Evolutionary conservation across 2,113 vertebrate species (phyloP).

Genomic region (Podocnemis expansa): DNA sequence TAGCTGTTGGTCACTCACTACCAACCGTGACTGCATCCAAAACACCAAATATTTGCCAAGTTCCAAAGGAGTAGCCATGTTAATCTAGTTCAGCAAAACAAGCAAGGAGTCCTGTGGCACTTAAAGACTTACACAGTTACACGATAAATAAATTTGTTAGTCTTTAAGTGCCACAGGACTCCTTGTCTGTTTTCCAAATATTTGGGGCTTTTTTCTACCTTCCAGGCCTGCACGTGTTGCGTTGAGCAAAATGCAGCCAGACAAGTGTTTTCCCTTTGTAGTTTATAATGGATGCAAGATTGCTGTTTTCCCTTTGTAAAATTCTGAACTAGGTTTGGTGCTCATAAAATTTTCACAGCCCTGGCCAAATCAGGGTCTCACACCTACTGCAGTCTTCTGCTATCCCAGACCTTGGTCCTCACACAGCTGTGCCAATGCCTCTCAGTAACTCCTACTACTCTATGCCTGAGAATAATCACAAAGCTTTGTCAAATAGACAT

Average conservation of each 20-base stretch:
- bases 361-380: not conserved
- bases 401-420: not conserved
- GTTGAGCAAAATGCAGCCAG: not conserved
- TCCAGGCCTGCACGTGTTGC: not conserved
- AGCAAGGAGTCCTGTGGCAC: no score
- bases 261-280: not conserved
- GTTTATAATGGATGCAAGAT: not conserved
- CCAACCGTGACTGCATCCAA: not conserved
- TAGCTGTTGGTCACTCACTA: not conserved
- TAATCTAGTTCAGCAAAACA: no score
- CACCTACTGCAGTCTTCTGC: no score
- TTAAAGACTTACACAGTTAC: no score
- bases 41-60: not conserved
- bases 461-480: not conserved
- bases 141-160: no score
- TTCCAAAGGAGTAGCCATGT: no score
- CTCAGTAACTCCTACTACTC: not conserved
- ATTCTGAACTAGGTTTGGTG: not conserved
- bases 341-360: not conserved
- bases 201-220: not conserved
- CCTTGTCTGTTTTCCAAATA: no score
- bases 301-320: not conserved
- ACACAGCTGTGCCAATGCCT: not conserved
- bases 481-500: not conserved
- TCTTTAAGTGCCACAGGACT: no score